These are phyloP conservation scores for Monarcha castaneiventris DNA, from an alignment of 2,113 vertebrate genomes.

Conservation along the genomic window DNA sequence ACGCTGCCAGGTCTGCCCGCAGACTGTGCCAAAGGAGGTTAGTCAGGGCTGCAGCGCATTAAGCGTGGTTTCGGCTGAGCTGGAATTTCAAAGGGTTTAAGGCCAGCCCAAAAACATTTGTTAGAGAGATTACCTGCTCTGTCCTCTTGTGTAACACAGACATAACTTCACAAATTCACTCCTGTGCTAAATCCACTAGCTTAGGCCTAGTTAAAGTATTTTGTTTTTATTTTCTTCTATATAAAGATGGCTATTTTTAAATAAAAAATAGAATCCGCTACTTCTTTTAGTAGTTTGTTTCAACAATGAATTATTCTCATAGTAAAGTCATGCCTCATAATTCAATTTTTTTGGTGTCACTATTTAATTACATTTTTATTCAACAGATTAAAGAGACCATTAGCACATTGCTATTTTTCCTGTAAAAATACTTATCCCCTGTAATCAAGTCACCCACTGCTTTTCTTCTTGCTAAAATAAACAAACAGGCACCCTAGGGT, in stretches of 20 bases:
- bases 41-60: background rate
- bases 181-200: background rate
- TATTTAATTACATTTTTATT: background rate
- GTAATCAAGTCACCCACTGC: background rate
- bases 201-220: background rate
- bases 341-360: background rate
- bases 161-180: background rate
- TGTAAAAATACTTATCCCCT: background rate
- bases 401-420: background rate
- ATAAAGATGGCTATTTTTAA: background rate
- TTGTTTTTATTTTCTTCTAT: background rate
- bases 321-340: background rate
- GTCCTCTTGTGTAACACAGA: background rate
- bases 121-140: background rate
- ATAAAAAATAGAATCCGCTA: background rate
- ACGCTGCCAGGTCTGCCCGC: background rate
- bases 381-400: background rate
- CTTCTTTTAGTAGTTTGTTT: background rate
- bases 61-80: background rate
- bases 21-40: background rate
- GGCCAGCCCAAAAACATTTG: background rate
- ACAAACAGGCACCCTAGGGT: background rate
- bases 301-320: background rate
- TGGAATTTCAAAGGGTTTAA: background rate
- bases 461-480: conserved; percentile 3